Percentiles rank a stretch among this genome's conserved stretches.
phyloP scores from a whole-genome alignment of 2,113 vertebrate species.

The Rhynchopsitta pachyrhyncha region DNA sequence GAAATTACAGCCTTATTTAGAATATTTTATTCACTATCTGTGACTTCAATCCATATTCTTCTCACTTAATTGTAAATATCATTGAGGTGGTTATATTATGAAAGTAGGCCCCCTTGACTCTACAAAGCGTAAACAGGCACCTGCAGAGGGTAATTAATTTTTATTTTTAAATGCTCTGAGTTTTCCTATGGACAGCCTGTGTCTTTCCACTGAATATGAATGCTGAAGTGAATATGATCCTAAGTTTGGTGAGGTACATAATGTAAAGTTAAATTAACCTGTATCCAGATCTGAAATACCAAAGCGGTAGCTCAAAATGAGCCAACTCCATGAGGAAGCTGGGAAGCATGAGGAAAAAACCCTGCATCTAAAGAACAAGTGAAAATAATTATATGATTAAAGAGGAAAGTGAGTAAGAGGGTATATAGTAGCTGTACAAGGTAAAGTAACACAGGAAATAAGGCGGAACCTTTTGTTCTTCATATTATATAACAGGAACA shows the following conservation, averaged over 20 bases:
- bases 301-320: not conserved
- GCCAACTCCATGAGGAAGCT: not conserved
- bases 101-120: not conserved
- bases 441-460: not conserved
- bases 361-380: not conserved
- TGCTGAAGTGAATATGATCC: not conserved
- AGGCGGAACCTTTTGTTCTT: not conserved
- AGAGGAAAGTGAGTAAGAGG: not conserved
- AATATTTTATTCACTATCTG: not conserved
- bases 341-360: not conserved
- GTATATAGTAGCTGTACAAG: not conserved
- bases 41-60: not conserved
- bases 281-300: not conserved
- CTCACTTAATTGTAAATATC: not conserved
- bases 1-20: not conserved
- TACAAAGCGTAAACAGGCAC: not conserved
- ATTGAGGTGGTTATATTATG: not conserved
- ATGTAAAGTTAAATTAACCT: not conserved
- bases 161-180: not conserved
- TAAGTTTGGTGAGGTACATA: not conserved
- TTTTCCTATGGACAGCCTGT: not conserved
- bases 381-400: not conserved
- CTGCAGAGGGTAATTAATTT: not conserved
- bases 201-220: not conserved
- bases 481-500: not conserved